Percentiles rank a stretch among this genome's conserved stretches.
Evolutionary conservation across 2,888 invertebrate genomes (phyloP).

Genomic region (Amblyteles armatorius): DNA sequence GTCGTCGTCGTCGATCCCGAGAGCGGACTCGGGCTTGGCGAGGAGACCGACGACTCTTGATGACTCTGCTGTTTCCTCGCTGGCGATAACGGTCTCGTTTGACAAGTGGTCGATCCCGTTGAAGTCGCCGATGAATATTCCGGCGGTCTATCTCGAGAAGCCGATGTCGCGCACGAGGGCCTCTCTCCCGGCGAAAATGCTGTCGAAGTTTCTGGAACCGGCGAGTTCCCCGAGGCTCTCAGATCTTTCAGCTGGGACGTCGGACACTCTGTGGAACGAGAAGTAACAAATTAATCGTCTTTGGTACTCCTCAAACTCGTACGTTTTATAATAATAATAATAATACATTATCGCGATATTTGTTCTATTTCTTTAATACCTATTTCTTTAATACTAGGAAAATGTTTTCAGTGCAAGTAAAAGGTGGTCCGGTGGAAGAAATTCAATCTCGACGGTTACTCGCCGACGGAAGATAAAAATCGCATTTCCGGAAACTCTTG

Average conservation of each 20-base stretch:
- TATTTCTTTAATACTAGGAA: too few species aligned
- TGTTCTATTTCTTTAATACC: too few species aligned
- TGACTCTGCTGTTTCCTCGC: constrained; percentile 27
- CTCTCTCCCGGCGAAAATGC: constrained; percentile 7
- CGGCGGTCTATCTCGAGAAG: constrained; percentile 15
- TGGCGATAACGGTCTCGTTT: constrained; percentile 36
- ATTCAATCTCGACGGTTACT: background rate
- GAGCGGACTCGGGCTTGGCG: background rate
- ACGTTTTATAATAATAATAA: background rate
- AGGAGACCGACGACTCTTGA: constrained; percentile 36
- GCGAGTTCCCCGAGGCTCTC: constrained; percentile 65
- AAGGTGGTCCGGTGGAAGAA: background rate
- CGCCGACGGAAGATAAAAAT: background rate
- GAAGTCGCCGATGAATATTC: constrained; percentile 34
- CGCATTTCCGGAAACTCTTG: background rate
- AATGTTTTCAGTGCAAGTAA: too few species aligned
- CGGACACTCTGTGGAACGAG: constrained; percentile 53
- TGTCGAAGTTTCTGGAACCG: constrained; percentile 13
- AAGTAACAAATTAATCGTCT: background rate
- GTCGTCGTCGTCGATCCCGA: constrained; percentile 8
- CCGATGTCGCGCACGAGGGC: constrained; percentile 21
- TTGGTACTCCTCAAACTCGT: background rate
- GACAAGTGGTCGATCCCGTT: constrained; percentile 51
- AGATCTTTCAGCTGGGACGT: constrained; percentile 69
- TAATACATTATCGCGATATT: background rate